Conservation (phyloP, 2,888 invertebrate genomes). For the Dyspetes luteomarginatus region DNA sequence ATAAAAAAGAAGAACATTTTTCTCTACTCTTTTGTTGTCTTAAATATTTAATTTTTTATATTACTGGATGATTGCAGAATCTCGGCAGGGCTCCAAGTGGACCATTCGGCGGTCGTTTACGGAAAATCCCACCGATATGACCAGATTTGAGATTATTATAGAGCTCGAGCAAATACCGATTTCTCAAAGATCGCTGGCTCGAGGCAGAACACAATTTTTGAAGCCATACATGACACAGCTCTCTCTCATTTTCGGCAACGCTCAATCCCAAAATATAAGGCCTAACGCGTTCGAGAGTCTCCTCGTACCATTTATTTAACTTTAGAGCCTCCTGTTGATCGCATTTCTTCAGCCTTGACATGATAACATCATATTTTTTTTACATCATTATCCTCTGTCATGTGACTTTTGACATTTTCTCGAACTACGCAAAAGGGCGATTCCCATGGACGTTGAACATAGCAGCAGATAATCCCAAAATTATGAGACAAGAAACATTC, state of each 20-base stretch:
- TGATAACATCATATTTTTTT: slow-evolving; percentile 55
- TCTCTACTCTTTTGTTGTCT: no score
- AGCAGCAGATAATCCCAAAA: slow-evolving; percentile 11
- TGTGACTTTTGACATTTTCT: slow-evolving; percentile 29
- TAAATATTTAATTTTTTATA: background rate
- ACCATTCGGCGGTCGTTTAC: slow-evolving; percentile 73
- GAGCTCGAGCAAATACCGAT: slow-evolving; percentile 77
- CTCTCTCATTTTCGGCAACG: slow-evolving; percentile 64
- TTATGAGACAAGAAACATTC: background rate
- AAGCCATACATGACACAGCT: slow-evolving; percentile 77
- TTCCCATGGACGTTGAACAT: slow-evolving; percentile 38
- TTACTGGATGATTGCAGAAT: slow-evolving; percentile 70
- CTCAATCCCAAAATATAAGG: slow-evolving; percentile 72
- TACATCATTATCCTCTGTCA: slow-evolving; percentile 29
- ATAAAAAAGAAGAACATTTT: slow-evolving; percentile 1
- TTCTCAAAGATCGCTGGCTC: slow-evolving; percentile 75
- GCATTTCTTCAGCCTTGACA: slow-evolving; percentile 71
- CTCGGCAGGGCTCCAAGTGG: slow-evolving; percentile 67
- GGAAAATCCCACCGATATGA: slow-evolving; percentile 73
- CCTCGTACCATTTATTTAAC: slow-evolving; percentile 76
- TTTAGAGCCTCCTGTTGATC: slow-evolving; percentile 72
- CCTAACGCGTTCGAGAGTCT: slow-evolving; percentile 71
- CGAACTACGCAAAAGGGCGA: background rate
- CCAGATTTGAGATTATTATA: slow-evolving; percentile 74
- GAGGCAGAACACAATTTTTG: slow-evolving; percentile 73